phyloP scores from a whole-genome alignment of 2,113 vertebrate genomes.

The Antennarius striatus region DNA sequence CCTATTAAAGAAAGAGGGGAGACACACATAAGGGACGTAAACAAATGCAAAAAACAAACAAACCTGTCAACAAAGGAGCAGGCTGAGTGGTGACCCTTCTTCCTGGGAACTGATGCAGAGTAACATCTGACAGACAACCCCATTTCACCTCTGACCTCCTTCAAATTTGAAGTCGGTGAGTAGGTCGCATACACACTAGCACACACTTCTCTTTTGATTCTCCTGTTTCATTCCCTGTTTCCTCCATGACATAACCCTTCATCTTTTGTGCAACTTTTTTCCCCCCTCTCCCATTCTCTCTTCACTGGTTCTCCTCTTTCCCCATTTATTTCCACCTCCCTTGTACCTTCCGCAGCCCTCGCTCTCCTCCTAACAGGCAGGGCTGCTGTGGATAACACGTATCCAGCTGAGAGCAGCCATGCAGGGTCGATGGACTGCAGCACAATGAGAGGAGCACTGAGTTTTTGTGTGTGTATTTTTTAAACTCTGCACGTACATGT shows the following conservation, averaged over 20 bases:
- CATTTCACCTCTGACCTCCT: slow-evolving; percentile 62
- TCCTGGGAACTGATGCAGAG: slow-evolving; percentile 37
- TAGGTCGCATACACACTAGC: slow-evolving; percentile 1
- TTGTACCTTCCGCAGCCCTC: slow-evolving; percentile 44
- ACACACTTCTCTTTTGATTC: slow-evolving; percentile 20
- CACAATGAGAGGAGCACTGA: slow-evolving; percentile 44
- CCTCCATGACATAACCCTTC: slow-evolving; percentile 6
- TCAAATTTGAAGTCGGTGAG: slow-evolving; percentile 25
- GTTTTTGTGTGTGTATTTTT: slow-evolving; percentile 5
- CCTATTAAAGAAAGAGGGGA: slow-evolving; percentile 45
- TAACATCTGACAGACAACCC: slow-evolving; percentile 59
- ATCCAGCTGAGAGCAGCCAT: slow-evolving; percentile 74
- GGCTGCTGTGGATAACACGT: slow-evolving; percentile 72
- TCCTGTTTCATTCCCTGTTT: slow-evolving; percentile 34
- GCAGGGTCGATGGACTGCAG: slow-evolving; percentile 71
- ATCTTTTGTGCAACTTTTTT: slow-evolving; percentile 3
- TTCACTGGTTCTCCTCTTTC: slow-evolving; percentile 20
- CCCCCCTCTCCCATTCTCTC: slow-evolving; percentile 3
- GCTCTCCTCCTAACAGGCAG: slow-evolving; percentile 64
- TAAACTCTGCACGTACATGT: neutral
- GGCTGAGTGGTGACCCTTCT: slow-evolving; percentile 34
- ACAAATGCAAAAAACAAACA: slow-evolving; percentile 29
- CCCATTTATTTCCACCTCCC: slow-evolving; percentile 59
- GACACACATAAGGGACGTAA: slow-evolving; percentile 23
- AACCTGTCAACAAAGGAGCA: slow-evolving; percentile 19